Percentiles rank a stretch among this genome's conserved stretches.
Conservation (phyloP, 2,797 vertebrate species). For the Ctenopoma multispine region DNA sequence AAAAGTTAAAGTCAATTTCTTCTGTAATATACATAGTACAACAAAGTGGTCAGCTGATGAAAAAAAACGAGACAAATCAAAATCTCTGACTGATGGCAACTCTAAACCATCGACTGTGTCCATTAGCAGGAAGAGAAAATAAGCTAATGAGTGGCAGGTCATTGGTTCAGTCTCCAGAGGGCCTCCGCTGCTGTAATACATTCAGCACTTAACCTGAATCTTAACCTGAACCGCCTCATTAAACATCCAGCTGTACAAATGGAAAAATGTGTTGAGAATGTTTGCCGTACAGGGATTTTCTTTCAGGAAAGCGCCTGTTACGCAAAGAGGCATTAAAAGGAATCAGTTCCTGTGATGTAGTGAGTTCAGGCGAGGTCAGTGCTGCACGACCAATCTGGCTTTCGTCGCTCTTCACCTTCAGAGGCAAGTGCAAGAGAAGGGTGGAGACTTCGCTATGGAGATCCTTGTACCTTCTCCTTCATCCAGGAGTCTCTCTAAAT, state of each 20-base stretch:
- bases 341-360: slow-evolving; percentile 49
- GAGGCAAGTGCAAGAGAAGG: slow-evolving; percentile 9
- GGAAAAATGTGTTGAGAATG: slow-evolving; percentile 40
- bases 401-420: slow-evolving; percentile 46
- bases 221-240: slow-evolving; percentile 59
- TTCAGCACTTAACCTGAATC: slow-evolving; percentile 64
- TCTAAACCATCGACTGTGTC: slow-evolving; percentile 19
- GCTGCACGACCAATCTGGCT: slow-evolving; percentile 45
- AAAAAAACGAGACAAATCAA: slow-evolving; percentile 6
- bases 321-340: slow-evolving; percentile 33
- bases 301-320: slow-evolving; percentile 25
- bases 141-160: slow-evolving; percentile 40
- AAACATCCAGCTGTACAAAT: slow-evolving; percentile 62
- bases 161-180: slow-evolving; percentile 47
- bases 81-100: slow-evolving; percentile 14
- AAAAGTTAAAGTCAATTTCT: neutral
- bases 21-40: neutral
- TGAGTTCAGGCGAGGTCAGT: slow-evolving; percentile 52
- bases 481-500: neutral
- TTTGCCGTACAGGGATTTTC: slow-evolving; percentile 43
- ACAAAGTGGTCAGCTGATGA: slow-evolving; percentile 4
- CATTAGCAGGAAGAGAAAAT: slow-evolving; percentile 45
- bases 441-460: neutral
- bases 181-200: slow-evolving; percentile 56
- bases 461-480: slow-evolving; percentile 1